phyloP scores from a whole-genome alignment of 1,140 invertebrate species.

The Drosophila triauraria region DNA sequence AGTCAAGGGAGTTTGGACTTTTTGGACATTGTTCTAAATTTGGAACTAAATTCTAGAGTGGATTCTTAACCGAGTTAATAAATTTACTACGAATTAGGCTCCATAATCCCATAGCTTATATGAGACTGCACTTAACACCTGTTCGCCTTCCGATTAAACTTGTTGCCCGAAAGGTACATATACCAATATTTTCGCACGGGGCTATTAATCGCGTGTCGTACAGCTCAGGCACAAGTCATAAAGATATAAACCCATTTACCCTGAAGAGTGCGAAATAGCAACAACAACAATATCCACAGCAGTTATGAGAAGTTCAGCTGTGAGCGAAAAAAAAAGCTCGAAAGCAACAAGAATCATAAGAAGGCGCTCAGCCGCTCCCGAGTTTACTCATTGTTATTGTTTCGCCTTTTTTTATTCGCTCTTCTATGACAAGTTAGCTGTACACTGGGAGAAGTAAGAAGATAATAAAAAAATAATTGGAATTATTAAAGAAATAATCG shows the following conservation, averaged over 20 bases:
- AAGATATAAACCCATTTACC: slow-evolving; percentile 76
- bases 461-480: background rate
- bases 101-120: background rate
- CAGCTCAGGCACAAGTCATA: slow-evolving; percentile 50
- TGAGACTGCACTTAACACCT: background rate
- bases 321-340: slow-evolving; percentile 16
- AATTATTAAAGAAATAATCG: background rate
- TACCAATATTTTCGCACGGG: slow-evolving; percentile 55
- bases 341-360: slow-evolving; percentile 29
- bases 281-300: slow-evolving; percentile 32
- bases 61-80: too few relatives aligned
- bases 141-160: slow-evolving; percentile 2
- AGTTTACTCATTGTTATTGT: slow-evolving; percentile 59
- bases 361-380: slow-evolving; percentile 59
- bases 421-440: background rate
- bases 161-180: background rate
- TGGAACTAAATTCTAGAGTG: background rate
- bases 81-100: background rate
- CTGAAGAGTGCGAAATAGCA: slow-evolving; percentile 23
- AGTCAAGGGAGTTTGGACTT: too few relatives aligned
- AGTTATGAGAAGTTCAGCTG: slow-evolving; percentile 24
- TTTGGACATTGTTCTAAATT: too few relatives aligned
- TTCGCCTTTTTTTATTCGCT: slow-evolving; percentile 38
- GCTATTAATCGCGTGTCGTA: slow-evolving; percentile 63
- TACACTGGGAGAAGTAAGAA: slow-evolving; percentile 1